phyloP scores from a whole-genome alignment of 2,888 invertebrate species.

The Aelia acuminata region DNA sequence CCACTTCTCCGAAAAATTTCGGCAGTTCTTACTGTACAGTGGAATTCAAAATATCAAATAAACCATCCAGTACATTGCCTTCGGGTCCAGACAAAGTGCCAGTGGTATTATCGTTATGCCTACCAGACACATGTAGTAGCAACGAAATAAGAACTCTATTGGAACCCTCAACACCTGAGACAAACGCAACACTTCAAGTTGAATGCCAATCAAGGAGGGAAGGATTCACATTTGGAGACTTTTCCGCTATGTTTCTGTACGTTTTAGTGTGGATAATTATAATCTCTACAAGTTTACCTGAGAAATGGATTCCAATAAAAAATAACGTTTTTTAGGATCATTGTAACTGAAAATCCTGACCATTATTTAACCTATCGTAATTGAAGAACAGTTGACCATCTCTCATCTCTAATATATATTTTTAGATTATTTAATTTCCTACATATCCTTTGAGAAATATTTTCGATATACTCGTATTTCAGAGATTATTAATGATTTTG shows the following conservation, averaged over 20 bases:
- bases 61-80: background rate
- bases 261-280: too few species aligned
- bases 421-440: too few species aligned
- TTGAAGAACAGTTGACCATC: too few species aligned
- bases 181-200: background rate
- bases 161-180: background rate
- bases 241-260: slow-evolving; percentile 16
- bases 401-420: too few species aligned
- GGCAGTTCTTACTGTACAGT: slow-evolving; percentile 26
- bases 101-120: background rate
- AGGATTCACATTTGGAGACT: background rate
- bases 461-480: too few species aligned
- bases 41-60: background rate
- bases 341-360: too few species aligned
- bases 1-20: slow-evolving; percentile 7
- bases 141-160: background rate
- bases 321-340: too few species aligned
- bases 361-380: too few species aligned
- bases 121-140: background rate
- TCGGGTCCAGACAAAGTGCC: slow-evolving; percentile 38
- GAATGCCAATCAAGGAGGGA: slow-evolving; percentile 38
- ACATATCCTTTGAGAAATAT: too few species aligned
- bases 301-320: too few species aligned
- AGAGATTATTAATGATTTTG: too few species aligned
- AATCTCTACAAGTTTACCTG: too few species aligned